Base-by-base conservation (phyloP, 2,797 vertebrate genomes). In the Alfaro cultratus region DNA sequence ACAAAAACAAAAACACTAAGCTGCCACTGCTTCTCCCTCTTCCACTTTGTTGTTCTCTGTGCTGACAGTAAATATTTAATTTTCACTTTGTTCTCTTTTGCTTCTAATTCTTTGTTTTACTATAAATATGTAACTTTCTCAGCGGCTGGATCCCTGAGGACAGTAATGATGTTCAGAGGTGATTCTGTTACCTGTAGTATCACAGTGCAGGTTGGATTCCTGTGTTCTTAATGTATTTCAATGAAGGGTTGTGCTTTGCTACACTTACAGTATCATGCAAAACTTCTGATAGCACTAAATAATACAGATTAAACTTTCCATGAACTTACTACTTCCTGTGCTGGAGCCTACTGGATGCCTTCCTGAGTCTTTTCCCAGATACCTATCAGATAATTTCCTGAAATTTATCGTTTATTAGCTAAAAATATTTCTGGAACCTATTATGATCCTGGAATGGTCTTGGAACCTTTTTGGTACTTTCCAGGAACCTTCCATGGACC, bases 81-180 rank as follows among this genome's bases (percentile, higher is more conserved):
- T 74, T 78, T 57, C 1, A n/a, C 41, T 74, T 76, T 23, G 4
- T 77, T 36, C 36, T 74, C 4, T 62, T 64, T 51, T 76, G n/a
- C 18, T 41, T 43, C 46, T 41, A 76, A 9, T 6, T 29, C 16
- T 78, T 57, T 29, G 55, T 76, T 57, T 74, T 77, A 81, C 21
- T 55, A 36, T 31, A 82, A 64, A 80, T 75, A 73, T 78, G 83
- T 0, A 80, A 5, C 81, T 64, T 45, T 80, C 79, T 86, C 85
- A 86, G 89, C 11, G 85, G 90, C 89, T 93, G 92, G 91, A 84
- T 89, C 91, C 80, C 88, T 76, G 89, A 80, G 75, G 67, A 78
- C 43, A 78, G 0, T 47, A 62, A 53, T 23, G 3, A 23, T 26
- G 64, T 41, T 39, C 74, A 72, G 2, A 11, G 43, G 9, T 47